These are phyloP conservation scores for Alentia gelatinosa DNA, from an alignment of 2,888 invertebrate species.

Conservation along the genomic window DNA sequence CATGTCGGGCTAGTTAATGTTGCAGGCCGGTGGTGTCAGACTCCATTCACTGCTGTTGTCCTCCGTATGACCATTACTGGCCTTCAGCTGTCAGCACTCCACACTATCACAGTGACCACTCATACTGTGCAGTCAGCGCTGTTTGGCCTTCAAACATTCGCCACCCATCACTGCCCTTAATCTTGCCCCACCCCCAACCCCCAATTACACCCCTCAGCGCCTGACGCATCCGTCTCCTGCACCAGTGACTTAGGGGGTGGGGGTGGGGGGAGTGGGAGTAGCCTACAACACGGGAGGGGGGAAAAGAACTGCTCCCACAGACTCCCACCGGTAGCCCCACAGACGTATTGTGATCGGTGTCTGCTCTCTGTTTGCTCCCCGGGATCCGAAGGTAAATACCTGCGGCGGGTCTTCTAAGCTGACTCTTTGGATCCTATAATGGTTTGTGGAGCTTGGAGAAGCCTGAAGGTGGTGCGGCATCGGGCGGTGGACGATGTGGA, in stretches of 20 bases:
- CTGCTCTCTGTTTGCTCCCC: not conserved
- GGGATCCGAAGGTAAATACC: not conserved
- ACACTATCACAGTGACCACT: not conserved
- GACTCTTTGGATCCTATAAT: constrained; percentile 1
- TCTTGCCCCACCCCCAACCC: not conserved
- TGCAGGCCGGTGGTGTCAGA: too few relatives aligned
- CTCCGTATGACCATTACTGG: too few relatives aligned
- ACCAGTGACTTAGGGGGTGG: too few relatives aligned
- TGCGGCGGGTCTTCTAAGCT: not conserved
- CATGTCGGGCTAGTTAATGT: too few relatives aligned
- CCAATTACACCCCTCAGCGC: not conserved
- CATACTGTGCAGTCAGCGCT: not conserved
- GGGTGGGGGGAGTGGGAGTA: not conserved
- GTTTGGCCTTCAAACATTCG: not conserved
- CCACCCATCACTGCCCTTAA: not conserved
- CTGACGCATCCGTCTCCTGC: too few relatives aligned
- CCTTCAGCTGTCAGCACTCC: not conserved
- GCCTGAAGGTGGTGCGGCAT: not conserved
- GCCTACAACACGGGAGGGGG: not conserved
- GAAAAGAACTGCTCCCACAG: not conserved
- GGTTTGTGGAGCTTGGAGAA: not conserved
- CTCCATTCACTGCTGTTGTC: too few relatives aligned
- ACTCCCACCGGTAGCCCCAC: not conserved
- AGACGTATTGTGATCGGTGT: not conserved
- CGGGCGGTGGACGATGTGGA: not conserved